Evolutionary conservation across 2,888 invertebrate species (phyloP).

Genomic region (Druceiella hillmani): DNA sequence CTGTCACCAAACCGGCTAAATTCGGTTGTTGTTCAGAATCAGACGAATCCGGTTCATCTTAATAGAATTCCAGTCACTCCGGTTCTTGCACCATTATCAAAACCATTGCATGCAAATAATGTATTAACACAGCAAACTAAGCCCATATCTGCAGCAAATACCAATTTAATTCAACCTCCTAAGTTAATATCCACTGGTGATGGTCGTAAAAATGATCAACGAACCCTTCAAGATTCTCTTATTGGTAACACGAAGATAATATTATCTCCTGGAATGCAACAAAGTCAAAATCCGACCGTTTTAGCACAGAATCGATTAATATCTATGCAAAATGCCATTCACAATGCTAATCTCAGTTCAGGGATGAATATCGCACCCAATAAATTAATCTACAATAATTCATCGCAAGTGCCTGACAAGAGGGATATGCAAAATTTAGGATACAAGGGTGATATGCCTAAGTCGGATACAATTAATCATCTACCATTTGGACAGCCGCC

Average conservation of each 20-base stretch:
- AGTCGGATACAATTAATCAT: constrained; percentile 35
- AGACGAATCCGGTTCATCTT: constrained; percentile 42
- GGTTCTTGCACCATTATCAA: constrained; percentile 51
- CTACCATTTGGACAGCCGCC: constrained; percentile 31
- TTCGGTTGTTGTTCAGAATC: constrained; percentile 46
- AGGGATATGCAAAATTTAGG: constrained; percentile 29
- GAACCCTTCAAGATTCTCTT: constrained; percentile 30
- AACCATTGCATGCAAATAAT: constrained; percentile 50
- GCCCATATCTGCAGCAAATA: constrained; percentile 29
- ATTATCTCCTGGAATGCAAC: constrained; percentile 39
- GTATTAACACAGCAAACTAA: constrained; percentile 38
- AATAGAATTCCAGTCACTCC: constrained; percentile 55
- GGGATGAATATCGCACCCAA: constrained; percentile 34
- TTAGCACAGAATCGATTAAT: constrained; percentile 46
- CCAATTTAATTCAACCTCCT: constrained; percentile 35
- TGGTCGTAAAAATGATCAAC: constrained; percentile 33
- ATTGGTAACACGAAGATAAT: constrained; percentile 41
- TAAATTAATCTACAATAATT: constrained; percentile 39
- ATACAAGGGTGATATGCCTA: constrained; percentile 25
- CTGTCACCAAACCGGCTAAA: constrained; percentile 44
- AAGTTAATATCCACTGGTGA: constrained; percentile 39
- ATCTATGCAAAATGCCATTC: constrained; percentile 42
- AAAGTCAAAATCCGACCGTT: constrained; percentile 37
- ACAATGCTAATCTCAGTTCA: constrained; percentile 36
- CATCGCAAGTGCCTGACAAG: constrained; percentile 35